phyloP scores from a whole-genome alignment of 2,797 vertebrate species.

The Sebastolobus alascanus region DNA sequence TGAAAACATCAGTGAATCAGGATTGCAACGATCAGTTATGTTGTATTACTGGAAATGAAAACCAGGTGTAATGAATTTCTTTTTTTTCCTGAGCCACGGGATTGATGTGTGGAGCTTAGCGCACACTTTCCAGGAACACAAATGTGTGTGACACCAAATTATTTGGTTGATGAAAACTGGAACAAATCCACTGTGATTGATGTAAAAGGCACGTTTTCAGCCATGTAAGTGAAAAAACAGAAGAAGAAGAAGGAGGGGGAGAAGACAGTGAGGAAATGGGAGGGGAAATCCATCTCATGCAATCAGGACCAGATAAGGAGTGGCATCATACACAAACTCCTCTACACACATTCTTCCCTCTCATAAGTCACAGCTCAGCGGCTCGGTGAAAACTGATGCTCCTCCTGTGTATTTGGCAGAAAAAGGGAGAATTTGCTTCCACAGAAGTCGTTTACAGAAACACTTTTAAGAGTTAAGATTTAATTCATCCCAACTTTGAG shows the following conservation, averaged over 20 bases:
- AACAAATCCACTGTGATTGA: constrained; percentile 55
- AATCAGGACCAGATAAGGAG: constrained; percentile 54
- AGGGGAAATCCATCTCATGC: constrained; percentile 50
- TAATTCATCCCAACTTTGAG: constrained; percentile 44
- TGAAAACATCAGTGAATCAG: constrained; percentile 5
- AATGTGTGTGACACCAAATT: constrained; percentile 24
- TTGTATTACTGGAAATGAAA: constrained; percentile 16
- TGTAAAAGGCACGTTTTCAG: constrained; percentile 34
- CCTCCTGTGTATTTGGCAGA: constrained; percentile 1
- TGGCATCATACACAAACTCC: constrained; percentile 46
- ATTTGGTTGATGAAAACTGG: constrained; percentile 47
- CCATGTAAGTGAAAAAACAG: constrained; percentile 19
- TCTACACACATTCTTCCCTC: constrained; percentile 38
- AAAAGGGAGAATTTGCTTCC: constrained; percentile 6
- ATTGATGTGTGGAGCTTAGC: neutral
- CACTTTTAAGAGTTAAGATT: constrained; percentile 36
- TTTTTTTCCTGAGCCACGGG: neutral
- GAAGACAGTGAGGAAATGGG: constrained; percentile 20
- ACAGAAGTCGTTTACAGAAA: constrained; percentile 37
- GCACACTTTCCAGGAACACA: constrained; percentile 32
- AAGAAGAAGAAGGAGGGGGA: neutral
- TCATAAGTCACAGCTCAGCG: constrained; percentile 56
- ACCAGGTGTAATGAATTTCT: constrained; percentile 12
- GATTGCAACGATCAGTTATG: neutral
- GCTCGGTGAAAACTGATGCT: constrained; percentile 26